phyloP scores from a whole-genome alignment of 2,888 invertebrate genomes.

The Agonopterix arenella region DNA sequence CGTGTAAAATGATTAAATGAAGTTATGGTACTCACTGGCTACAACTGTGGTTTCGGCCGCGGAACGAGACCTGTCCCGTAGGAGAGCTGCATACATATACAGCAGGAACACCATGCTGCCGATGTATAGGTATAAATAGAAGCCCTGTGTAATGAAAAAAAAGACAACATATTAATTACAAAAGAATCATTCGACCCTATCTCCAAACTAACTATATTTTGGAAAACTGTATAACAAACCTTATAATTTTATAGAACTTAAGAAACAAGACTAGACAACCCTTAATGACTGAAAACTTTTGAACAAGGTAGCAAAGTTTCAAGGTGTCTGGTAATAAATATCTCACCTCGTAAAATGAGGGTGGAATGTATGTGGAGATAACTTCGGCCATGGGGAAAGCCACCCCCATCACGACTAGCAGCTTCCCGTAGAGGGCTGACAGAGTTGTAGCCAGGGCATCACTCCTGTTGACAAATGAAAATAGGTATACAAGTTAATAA shows the following conservation, averaged over 20 bases:
- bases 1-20: no score
- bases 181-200: neutral
- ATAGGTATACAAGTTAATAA: no score
- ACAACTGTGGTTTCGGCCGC: conserved; percentile 56
- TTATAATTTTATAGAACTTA: no score
- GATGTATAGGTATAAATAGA: conserved; percentile 91
- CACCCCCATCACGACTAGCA: conserved; percentile 95
- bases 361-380: conserved; percentile 95
- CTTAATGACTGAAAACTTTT: no score
- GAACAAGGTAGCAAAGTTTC: no score
- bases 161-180: no score
- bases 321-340: neutral
- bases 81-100: conserved; percentile 88
- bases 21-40: conserved; percentile 68
- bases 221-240: no score
- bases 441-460: conserved; percentile 93
- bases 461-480: conserved; percentile 69
- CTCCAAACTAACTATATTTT: no score
- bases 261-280: no score
- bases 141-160: conserved; percentile 77
- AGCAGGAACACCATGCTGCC: conserved; percentile 91
- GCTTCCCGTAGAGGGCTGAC: conserved; percentile 95
- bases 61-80: conserved; percentile 79
- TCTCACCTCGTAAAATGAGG: conserved; percentile 92
- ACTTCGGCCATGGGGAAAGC: conserved; percentile 98